Evolutionary conservation across 1,140 invertebrate genomes (phyloP), one percentile per base, ranked within the genome.

Genomic region (Venustaconcha ellipsiformis): DNA sequence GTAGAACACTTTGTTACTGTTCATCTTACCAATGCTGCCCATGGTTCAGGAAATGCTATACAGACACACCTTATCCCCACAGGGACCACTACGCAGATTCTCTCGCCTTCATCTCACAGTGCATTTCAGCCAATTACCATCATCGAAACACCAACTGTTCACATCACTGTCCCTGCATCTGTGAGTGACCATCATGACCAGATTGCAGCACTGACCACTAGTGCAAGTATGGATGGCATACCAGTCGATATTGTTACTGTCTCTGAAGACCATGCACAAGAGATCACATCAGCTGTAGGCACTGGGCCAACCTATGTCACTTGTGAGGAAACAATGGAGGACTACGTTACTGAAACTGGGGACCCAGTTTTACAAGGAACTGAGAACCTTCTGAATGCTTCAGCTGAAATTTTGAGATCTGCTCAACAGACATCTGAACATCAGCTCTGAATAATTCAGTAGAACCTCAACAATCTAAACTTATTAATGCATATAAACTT

Each of bases 121-220:
- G 62, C 68, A 20, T 77, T 83, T 60, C 82, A 86, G 76, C 83
- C 85, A 14, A 83, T 87, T 62, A 82, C 86, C 58, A 86, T 88
- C 57, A 85, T 87, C 20, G 84, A 86, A 77, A 80, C 85, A 55
- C 81, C 83, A 57, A 75, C 82, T 23, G 74, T 86, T 14, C 76
- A 78, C 18, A 75, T 86, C 67, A 69, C 75, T 23, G 59, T 82
- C 8, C 72, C 79, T 17, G 72, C 69, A 2, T 76, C 74, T 18
- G 75, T 80, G 20, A 72, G 81, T n/a, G 79, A 70, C 8, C 74
- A 76, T 18, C 70, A 79, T 48, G 62, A 64, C 55, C 63, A 72
- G 23, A 59, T 78, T 1, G 57, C 68, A 14, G 68, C 68, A 12
- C 37, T 48, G 37, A 48, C 37, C 37, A 70, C 58, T 15, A 57